These are phyloP conservation scores for Alcedo quadribrachys DNA, from an alignment of 2,797 vertebrate genomes.

Conservation along the genomic window DNA sequence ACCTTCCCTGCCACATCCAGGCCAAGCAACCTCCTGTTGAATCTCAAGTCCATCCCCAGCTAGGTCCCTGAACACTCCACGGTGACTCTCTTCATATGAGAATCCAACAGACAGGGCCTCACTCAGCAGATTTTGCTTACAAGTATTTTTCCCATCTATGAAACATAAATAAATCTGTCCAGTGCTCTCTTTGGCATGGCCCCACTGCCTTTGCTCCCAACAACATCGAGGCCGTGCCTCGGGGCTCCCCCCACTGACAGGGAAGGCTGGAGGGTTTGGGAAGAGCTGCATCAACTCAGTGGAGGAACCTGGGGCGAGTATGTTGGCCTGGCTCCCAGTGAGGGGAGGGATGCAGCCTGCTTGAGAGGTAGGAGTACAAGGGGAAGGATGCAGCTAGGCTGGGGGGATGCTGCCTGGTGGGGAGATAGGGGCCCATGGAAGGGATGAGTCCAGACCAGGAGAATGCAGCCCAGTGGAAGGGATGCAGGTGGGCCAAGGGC, in stretches of 20 bases:
- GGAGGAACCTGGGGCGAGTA: background rate
- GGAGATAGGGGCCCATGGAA: background rate
- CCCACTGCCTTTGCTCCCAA: background rate
- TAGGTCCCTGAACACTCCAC: accelerated
- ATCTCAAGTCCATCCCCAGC: background rate
- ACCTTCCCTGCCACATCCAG: background rate
- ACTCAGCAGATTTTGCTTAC: background rate
- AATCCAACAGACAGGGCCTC: accelerated
- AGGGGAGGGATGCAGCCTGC: background rate
- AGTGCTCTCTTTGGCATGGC: background rate
- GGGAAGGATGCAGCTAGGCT: background rate
- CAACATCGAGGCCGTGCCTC: background rate
- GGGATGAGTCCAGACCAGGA: no score
- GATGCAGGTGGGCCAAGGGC: background rate
- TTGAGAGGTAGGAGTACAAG: background rate
- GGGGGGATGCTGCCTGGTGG: background rate
- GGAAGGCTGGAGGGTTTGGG: background rate
- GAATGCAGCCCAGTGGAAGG: background rate
- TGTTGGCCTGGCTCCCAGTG: background rate
- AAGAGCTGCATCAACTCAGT: background rate
- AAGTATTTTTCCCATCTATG: background rate
- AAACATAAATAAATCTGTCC: accelerated
- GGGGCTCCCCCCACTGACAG: background rate
- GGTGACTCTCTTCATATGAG: background rate
- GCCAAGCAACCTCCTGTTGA: background rate